Conservation (phyloP, 37 sponge, comb jelly and placozoan genomes). For the Lycopodina hypogea region DNA sequence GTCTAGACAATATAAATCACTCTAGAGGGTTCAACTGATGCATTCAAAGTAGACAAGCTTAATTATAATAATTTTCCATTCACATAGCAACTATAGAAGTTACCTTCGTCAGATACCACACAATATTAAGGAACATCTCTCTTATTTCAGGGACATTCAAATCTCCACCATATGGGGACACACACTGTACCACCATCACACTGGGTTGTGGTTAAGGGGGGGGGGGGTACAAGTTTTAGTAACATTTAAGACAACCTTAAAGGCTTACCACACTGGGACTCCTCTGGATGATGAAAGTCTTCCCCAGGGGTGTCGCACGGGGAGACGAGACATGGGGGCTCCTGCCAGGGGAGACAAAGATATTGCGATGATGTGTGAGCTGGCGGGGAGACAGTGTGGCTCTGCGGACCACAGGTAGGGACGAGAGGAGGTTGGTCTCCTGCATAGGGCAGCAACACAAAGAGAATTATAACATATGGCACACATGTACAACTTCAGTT, state of each 20-base stretch:
- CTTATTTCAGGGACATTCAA: no score
- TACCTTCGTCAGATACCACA: no score
- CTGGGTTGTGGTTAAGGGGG: no score
- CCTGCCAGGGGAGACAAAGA: conserved; percentile 73
- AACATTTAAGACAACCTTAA: no score
- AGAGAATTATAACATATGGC: neutral
- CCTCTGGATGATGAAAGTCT: conserved; percentile 41
- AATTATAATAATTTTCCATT: no score
- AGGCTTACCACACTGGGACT: conserved; percentile 52
- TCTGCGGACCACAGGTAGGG: conserved; percentile 56
- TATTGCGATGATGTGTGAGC: conserved; percentile 59
- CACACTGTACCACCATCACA: no score
- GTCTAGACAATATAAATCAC: no score
- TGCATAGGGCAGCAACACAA: neutral
- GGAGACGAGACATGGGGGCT: conserved; percentile 11
- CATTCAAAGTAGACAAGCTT: no score
- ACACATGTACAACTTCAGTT: neutral
- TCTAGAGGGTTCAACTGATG: no score
- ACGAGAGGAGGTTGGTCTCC: conserved; percentile 34
- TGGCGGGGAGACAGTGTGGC: conserved; percentile 53
- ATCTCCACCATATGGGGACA: neutral
- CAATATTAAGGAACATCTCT: no score
- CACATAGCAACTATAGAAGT: no score
- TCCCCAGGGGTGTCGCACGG: conserved; percentile 26
- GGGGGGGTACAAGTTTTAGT: no score